Conservation (phyloP, 30 jellyfish, hydroid and myxozoan species). For the Catostylus mosaicus region DNA sequence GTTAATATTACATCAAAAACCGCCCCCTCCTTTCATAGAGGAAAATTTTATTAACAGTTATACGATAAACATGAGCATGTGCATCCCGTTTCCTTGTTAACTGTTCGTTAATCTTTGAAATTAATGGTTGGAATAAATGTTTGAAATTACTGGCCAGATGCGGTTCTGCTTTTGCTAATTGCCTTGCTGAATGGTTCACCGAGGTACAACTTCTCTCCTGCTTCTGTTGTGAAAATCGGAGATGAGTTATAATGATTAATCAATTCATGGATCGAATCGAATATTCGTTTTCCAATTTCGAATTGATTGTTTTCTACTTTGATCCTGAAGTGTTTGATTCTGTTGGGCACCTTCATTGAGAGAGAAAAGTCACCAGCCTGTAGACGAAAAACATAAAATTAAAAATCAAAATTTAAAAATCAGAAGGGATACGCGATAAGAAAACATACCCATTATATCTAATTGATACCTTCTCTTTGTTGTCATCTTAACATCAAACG, state of each 20-base stretch:
- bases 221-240: constrained; percentile 91
- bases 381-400: not conserved
- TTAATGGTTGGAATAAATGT: too few species aligned
- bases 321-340: constrained; percentile 89
- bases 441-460: too few species aligned
- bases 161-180: constrained; percentile 62
- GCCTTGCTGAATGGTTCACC: constrained; percentile 76
- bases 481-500: too few species aligned
- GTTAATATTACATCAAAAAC: too few species aligned
- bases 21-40: too few species aligned
- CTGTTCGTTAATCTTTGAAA: too few species aligned
- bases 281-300: constrained; percentile 89
- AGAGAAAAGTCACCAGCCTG: constrained; percentile 96
- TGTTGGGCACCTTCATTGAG: constrained; percentile 92
- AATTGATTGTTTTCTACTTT: constrained; percentile 57
- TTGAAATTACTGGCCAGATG: constrained; percentile 6
- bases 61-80: too few species aligned
- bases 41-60: too few species aligned
- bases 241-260: constrained; percentile 75
- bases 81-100: too few species aligned
- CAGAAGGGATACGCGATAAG: too few species aligned
- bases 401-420: too few species aligned
- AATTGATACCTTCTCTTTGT: too few species aligned
- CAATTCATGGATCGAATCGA: constrained; percentile 71
- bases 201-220: constrained; percentile 83